These are phyloP conservation scores for Ceryle rudis DNA, from an alignment of 2,797 vertebrate species.

Conservation along the genomic window DNA sequence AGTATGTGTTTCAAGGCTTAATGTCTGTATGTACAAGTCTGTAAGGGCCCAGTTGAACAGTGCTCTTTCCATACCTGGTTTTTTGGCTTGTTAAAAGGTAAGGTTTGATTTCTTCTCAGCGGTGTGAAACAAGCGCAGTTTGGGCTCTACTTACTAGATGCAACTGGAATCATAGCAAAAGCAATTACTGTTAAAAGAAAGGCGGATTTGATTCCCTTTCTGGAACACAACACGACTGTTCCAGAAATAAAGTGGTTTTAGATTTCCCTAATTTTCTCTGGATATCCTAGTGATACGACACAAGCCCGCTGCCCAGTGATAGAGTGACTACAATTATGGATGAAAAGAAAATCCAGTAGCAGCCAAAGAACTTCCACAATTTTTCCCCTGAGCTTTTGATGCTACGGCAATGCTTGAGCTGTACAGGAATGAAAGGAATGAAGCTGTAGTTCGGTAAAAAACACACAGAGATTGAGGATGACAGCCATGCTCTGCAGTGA, in stretches of 20 bases:
- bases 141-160: neutral
- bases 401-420: neutral
- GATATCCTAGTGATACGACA: neutral
- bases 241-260: fast-evolving
- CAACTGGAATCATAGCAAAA: neutral
- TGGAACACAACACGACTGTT: neutral
- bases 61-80: neutral
- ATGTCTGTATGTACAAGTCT: neutral
- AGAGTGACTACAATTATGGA: neutral
- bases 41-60: neutral
- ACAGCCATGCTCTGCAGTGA: neutral
- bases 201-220: neutral
- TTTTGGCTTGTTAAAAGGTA: neutral
- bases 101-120: neutral
- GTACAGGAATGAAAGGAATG: neutral
- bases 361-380: neutral
- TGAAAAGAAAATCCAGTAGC: neutral
- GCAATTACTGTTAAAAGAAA: neutral
- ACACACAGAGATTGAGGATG: fast-evolving
- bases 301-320: neutral
- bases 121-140: neutral
- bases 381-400: neutral
- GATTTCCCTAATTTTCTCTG: neutral
- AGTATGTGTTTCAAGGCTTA: neutral
- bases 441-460: neutral